Evolutionary conservation across 2,797 vertebrate species (phyloP).

Genomic region (Sitta carolinensis): DNA sequence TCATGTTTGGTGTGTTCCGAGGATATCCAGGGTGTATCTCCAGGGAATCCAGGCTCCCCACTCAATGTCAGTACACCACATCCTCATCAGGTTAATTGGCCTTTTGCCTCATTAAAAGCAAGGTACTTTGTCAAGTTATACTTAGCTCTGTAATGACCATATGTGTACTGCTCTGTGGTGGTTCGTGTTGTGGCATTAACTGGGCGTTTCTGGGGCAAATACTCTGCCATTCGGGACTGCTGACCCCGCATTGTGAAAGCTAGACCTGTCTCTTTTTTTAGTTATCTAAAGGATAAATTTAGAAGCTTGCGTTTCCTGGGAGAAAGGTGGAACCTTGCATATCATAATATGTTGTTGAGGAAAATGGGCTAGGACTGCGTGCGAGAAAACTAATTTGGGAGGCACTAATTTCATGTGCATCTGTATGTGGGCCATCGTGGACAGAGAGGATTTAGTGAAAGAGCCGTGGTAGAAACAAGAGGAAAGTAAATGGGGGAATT

Average conservation of each 20-base stretch:
- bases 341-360: slow-evolving; percentile 29
- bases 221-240: neutral
- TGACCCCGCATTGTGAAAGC: slow-evolving; percentile 18
- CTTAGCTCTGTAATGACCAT: neutral
- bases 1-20: neutral
- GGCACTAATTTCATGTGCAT: slow-evolving; percentile 18
- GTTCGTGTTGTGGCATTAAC: neutral
- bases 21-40: neutral
- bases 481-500: neutral
- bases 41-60: neutral
- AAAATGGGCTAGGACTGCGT: slow-evolving; percentile 49
- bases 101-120: slow-evolving; percentile 17
- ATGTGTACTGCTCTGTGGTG: neutral
- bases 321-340: slow-evolving; percentile 12
- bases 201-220: neutral
- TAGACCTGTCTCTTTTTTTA: slow-evolving; percentile 7
- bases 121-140: neutral
- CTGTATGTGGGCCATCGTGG: slow-evolving; percentile 27
- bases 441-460: neutral
- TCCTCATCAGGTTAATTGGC: slow-evolving; percentile 10
- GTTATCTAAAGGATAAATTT: slow-evolving; percentile 46
- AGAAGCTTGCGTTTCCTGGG: slow-evolving; percentile 28
- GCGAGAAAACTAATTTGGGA: slow-evolving; percentile 28
- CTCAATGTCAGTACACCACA: neutral
- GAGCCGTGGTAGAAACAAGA: neutral